Conservation (phyloP, 2,113 vertebrate genomes). For the Paedocypris sp. region DNA sequence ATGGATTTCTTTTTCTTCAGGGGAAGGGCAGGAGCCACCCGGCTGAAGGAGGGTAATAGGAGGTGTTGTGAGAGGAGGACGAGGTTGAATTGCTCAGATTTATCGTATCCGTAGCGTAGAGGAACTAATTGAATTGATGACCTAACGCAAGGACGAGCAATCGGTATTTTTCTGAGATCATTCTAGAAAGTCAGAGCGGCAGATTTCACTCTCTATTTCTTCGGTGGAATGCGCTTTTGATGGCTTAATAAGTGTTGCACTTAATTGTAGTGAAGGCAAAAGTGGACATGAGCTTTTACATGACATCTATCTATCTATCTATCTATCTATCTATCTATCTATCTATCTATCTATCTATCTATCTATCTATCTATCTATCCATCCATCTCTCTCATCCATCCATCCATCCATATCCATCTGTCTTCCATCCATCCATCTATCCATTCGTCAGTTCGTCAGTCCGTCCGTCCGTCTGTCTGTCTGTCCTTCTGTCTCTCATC, state of each 20-base stretch:
- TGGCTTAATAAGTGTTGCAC: neutral
- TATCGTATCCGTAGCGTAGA: slow-evolving; percentile 21
- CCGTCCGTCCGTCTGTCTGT: too few relatives aligned
- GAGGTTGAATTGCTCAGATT: slow-evolving; percentile 37
- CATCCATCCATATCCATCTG: too few relatives aligned
- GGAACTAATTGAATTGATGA: slow-evolving; percentile 49
- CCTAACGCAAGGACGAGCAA: slow-evolving; percentile 38
- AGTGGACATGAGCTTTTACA: slow-evolving; percentile 12
- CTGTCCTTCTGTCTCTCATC: too few relatives aligned
- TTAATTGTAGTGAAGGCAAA: slow-evolving; percentile 22
- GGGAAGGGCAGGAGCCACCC: slow-evolving; percentile 20
- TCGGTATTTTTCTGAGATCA: slow-evolving; percentile 18
- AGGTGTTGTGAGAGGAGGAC: slow-evolving; percentile 24
- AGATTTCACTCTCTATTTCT: slow-evolving; percentile 21
- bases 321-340: too few relatives aligned
- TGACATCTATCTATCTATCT: too few relatives aligned
- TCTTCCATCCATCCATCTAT: too few relatives aligned
- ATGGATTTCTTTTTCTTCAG: slow-evolving; percentile 48
- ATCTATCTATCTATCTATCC: too few relatives aligned
- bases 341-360: too few relatives aligned
- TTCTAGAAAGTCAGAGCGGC: slow-evolving; percentile 9
- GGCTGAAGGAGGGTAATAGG: slow-evolving; percentile 5
- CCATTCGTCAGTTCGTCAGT: too few relatives aligned
- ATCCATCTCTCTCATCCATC: too few relatives aligned
- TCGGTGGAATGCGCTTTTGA: neutral